Evolutionary conservation across 2,113 vertebrate genomes (phyloP).

Genomic region (Pholis gunnellus): DNA sequence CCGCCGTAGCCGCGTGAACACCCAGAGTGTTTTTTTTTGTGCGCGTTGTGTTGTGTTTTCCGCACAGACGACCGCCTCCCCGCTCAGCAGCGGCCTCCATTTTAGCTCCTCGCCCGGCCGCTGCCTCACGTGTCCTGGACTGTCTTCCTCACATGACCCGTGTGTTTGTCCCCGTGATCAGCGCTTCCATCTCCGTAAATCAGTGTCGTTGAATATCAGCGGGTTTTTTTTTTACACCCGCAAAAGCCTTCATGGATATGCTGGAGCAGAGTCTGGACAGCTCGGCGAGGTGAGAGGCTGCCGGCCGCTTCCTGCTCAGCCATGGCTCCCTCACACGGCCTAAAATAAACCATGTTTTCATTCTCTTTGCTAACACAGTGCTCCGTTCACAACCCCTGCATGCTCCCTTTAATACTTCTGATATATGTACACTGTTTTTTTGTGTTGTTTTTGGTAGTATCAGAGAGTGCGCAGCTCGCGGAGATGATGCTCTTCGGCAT

Average conservation of each 20-base stretch:
- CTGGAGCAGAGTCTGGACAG: conserved; percentile 92
- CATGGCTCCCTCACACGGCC: conserved; percentile 64
- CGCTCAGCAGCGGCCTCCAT: conserved; percentile 79
- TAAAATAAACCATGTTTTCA: conserved; percentile 12
- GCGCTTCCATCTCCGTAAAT: conserved; percentile 84
- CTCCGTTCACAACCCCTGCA: not conserved
- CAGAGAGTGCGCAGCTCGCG: not conserved
- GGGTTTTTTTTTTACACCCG: conserved; percentile 44
- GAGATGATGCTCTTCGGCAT: not conserved
- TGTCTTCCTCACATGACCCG: conserved; percentile 94
- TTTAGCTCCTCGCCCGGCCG: conserved; percentile 79
- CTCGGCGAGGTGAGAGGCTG: conserved; percentile 88
- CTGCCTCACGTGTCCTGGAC: conserved; percentile 87
- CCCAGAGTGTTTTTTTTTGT: not conserved
- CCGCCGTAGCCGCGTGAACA: not conserved
- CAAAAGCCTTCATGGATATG: conserved; percentile 88
- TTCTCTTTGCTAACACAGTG: not conserved
- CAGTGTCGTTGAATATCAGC: conserved; percentile 80
- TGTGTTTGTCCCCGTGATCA: conserved; percentile 98
- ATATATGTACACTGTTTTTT: not conserved
- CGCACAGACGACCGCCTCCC: conserved; percentile 60
- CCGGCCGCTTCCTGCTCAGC: conserved; percentile 64
- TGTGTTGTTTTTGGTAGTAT: not conserved
- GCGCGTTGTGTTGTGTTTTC: not conserved
- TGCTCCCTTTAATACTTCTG: conserved; percentile 5